Evolutionary conservation across 1,140 invertebrate species (phyloP).

Genomic region (Aricia agestis): DNA sequence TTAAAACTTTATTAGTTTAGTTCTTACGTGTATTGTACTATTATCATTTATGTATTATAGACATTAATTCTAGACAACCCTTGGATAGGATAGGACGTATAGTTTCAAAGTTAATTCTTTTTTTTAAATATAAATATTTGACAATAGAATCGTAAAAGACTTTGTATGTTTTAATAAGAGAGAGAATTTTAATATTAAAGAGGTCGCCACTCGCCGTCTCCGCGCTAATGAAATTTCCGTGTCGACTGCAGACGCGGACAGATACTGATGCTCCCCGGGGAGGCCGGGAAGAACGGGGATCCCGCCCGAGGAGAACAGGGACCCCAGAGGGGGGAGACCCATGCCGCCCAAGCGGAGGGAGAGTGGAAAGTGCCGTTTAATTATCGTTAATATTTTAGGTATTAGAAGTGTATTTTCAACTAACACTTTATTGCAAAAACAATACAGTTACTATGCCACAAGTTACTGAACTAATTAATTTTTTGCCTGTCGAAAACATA

Average conservation of each 20-base stretch:
- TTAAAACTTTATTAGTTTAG: no score
- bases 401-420: no score
- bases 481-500: no score
- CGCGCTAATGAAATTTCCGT: slow-evolving; percentile 44
- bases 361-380: background rate
- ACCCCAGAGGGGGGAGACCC: background rate
- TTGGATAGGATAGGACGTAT: no score
- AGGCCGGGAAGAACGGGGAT: background rate
- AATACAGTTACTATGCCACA: no score
- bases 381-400: no score
- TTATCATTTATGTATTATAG: no score
- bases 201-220: background rate
- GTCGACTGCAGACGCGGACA: slow-evolving; percentile 28
- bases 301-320: background rate
- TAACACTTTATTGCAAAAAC: no score
- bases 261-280: slow-evolving; percentile 38
- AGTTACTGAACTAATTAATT: no score
- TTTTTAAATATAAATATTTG: background rate
- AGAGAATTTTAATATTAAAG: background rate
- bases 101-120: no score
- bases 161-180: slow-evolving; percentile 5
- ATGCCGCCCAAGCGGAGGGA: background rate
- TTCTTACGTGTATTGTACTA: no score
- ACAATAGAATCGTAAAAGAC: background rate
- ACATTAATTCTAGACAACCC: no score